Percentiles rank a stretch among this genome's conserved stretches.
Evolutionary conservation across 2,113 vertebrate genomes (phyloP).

Genomic region (Anoura caudifer): DNA sequence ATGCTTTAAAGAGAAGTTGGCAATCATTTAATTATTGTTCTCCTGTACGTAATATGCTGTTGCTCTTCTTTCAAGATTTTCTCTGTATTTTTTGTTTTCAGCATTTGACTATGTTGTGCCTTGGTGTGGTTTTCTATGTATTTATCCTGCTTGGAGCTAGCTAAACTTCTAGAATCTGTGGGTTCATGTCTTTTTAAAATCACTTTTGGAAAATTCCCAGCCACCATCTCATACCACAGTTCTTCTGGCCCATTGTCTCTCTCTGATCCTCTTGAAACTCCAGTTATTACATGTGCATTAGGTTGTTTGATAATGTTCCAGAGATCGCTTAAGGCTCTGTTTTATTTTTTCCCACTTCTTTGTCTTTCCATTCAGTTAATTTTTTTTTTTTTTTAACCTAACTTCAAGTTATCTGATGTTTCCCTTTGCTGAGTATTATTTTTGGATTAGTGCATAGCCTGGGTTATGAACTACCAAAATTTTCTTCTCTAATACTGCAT

Average conservation of each 20-base stretch:
- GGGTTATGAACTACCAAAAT: background rate
- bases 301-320: slow-evolving; percentile 1
- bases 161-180: background rate
- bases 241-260: background rate
- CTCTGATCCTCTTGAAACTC: slow-evolving; percentile 5
- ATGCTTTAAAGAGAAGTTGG: background rate
- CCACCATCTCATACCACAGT: background rate
- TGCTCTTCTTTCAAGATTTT: background rate
- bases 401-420: background rate
- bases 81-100: slow-evolving; percentile 17
- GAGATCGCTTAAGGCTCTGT: background rate
- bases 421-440: background rate
- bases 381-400: background rate
- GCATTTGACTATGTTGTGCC: background rate
- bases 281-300: background rate
- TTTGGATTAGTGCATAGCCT: background rate
- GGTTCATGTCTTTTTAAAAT: background rate
- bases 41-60: background rate
- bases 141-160: background rate
- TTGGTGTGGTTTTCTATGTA: background rate
- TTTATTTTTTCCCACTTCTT: background rate
- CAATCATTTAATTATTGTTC: background rate
- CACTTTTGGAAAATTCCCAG: background rate
- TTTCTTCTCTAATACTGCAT: background rate
- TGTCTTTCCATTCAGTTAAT: slow-evolving; percentile 15